Evolutionary conservation across 2,113 vertebrate genomes (phyloP), one percentile per base, ranked within the genome.

Genomic region (Platichthys flesus): DNA sequence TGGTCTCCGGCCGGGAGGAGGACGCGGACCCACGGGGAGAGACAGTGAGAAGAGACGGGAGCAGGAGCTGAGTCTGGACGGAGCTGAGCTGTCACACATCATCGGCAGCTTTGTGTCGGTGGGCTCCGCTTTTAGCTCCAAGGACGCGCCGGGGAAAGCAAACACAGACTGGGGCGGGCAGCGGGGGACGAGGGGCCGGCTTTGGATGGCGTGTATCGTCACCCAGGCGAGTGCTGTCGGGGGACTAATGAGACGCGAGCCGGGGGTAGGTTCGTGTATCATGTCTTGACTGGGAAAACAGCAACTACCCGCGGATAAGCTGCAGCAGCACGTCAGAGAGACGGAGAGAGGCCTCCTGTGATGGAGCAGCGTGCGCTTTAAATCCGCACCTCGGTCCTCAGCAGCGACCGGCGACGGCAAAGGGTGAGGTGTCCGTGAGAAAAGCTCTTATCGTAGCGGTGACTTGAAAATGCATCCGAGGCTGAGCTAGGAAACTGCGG

Each of bases 361-460:
- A 89, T 91, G 88, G 89, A 84, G 83, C 72, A 37, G 69, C 16
- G 73, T 76, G 74, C 85, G 69, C 71, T 84, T 76, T 92, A 86
- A 90, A 90, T 88, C 87, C 75, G 24, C 28, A 54, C 49, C 62
- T 37, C 62, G 31, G 26, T 40, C 56, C 81, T 78, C 73, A 85
- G 72, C 65, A 81, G 86, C 85, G 61, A 83, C 67, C 80, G 80
- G 89, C 83, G 72, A 87, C 87, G 63, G 84, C 87, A 77, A 79
- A 89, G 88, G 92, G 92, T 92, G 89, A 94, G 91, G 72, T 67
- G n/a, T 68, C 16, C n/a, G 61, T 23, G 76, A 28, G 24, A 9
- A 18, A 64, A 37, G 56, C 58, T 31, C 37, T 69, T 35, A 18
- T 24, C 54, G 67, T 21, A n/a, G 69, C 66, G 65, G 68, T 47